Percentiles rank a stretch among this genome's conserved stretches.
Evolutionary conservation across 2,797 vertebrate genomes (phyloP).

Genomic region (Notamacropus eugenii): DNA sequence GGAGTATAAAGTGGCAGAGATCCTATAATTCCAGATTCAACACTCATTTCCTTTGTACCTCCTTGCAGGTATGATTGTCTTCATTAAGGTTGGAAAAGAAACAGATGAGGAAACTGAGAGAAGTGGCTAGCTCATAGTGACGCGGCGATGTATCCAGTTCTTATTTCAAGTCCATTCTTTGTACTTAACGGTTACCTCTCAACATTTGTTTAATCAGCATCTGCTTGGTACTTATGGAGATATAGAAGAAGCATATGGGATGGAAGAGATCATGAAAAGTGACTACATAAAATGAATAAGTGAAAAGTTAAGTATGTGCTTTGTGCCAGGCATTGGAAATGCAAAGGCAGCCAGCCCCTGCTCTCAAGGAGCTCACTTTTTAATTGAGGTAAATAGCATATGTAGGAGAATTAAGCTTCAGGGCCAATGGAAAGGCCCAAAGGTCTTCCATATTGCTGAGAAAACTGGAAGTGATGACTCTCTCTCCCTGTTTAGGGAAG

Average conservation of each 20-base stretch:
- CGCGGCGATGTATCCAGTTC: too few species aligned
- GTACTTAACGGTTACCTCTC: neutral
- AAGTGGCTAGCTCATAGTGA: too few species aligned
- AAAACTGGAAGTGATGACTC: neutral
- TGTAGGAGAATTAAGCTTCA: neutral
- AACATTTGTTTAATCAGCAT: neutral
- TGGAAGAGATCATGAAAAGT: neutral
- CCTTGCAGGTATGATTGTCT: neutral
- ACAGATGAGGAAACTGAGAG: neutral
- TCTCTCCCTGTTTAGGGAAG: neutral
- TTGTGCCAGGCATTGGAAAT: neutral
- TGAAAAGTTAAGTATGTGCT: neutral
- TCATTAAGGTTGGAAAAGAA: neutral
- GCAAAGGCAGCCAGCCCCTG: neutral
- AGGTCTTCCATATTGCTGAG: neutral
- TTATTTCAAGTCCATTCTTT: neutral
- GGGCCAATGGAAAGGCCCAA: neutral
- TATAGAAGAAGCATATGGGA: neutral
- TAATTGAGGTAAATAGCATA: neutral
- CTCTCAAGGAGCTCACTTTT: neutral
- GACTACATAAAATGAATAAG: neutral
- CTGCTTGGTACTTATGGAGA: neutral
- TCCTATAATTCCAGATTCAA: neutral
- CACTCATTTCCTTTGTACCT: neutral
- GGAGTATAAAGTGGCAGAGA: neutral